phyloP scores from a whole-genome alignment of 2,113 vertebrate species.

The Ceyx cyanopectus region DNA sequence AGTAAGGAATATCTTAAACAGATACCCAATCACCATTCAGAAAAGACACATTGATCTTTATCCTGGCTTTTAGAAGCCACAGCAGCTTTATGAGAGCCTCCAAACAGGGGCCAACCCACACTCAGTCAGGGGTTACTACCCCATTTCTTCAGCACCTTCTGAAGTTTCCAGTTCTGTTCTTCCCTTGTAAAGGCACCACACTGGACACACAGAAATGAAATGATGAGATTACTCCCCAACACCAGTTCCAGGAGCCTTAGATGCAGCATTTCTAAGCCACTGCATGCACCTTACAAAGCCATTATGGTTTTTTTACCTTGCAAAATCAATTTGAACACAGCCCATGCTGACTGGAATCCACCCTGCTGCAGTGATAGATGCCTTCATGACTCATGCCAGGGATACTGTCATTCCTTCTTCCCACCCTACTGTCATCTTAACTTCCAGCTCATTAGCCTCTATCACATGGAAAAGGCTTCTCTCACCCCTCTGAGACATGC shows the following conservation, averaged over 20 bases:
- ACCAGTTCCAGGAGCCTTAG: neutral
- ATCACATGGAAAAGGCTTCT: neutral
- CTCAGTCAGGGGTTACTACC: neutral
- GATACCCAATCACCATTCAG: neutral
- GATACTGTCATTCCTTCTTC: neutral
- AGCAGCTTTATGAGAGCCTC: rapidly evolving
- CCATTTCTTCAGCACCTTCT: neutral
- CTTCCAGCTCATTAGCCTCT: slow-evolving; percentile 1
- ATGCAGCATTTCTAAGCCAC: neutral
- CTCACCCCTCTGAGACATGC: neutral
- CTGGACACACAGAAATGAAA: neutral
- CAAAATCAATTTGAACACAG: neutral
- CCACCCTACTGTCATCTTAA: neutral
- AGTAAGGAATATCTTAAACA: neutral
- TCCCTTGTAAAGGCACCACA: neutral
- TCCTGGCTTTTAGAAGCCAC: neutral
- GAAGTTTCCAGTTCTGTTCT: neutral
- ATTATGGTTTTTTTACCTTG: neutral
- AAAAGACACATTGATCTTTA: neutral
- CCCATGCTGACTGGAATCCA: neutral
- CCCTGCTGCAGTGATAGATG: neutral
- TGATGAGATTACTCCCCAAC: neutral
- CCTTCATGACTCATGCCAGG: neutral
- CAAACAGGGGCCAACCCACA: neutral
- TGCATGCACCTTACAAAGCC: neutral